phyloP scores from a whole-genome alignment of 1,140 invertebrate genomes.

The Achroia grisella region DNA sequence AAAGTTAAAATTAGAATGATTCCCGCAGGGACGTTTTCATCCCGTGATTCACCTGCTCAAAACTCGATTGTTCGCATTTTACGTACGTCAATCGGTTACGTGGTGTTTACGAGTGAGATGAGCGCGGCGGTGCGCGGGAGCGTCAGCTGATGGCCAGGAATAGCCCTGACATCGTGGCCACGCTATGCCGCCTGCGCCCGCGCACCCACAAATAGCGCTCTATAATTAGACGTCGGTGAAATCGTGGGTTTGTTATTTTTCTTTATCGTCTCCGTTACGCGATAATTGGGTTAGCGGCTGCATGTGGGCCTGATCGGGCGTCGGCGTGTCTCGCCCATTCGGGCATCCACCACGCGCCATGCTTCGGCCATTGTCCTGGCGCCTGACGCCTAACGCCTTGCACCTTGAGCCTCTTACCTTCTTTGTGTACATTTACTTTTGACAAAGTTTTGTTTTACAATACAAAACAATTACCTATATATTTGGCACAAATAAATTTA shows the following conservation, averaged over 20 bases:
- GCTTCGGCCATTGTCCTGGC: conserved; percentile 15
- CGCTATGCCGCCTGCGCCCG: conserved; percentile 65
- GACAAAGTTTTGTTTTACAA: too few species aligned
- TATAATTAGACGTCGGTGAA: conserved; percentile 70
- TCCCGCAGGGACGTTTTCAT: conserved; percentile 60
- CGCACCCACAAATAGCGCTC: conserved; percentile 68
- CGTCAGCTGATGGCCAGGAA: conserved; percentile 71
- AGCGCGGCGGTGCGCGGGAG: conserved; percentile 33
- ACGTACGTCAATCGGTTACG: conserved; percentile 69
- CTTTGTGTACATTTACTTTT: background rate
- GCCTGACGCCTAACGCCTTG: conserved; percentile 10
- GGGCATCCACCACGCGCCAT: conserved; percentile 5
- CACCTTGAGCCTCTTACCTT: conserved; percentile 2
- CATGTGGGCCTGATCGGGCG: conserved; percentile 63
- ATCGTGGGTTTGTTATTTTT: conserved; percentile 74
- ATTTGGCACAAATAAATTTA: background rate
- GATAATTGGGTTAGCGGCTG: conserved; percentile 70
- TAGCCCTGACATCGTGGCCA: conserved; percentile 69
- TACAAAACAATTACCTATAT: too few species aligned
- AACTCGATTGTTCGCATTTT: conserved; percentile 69
- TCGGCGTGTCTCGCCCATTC: conserved; percentile 58
- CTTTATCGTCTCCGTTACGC: conserved; percentile 70
- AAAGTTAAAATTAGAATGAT: conserved; percentile 63
- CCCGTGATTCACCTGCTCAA: conserved; percentile 68
- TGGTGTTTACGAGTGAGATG: conserved; percentile 61